Base-by-base conservation (phyloP, 2,113 vertebrate genomes). In the Xyliphius kryptos region DNA sequence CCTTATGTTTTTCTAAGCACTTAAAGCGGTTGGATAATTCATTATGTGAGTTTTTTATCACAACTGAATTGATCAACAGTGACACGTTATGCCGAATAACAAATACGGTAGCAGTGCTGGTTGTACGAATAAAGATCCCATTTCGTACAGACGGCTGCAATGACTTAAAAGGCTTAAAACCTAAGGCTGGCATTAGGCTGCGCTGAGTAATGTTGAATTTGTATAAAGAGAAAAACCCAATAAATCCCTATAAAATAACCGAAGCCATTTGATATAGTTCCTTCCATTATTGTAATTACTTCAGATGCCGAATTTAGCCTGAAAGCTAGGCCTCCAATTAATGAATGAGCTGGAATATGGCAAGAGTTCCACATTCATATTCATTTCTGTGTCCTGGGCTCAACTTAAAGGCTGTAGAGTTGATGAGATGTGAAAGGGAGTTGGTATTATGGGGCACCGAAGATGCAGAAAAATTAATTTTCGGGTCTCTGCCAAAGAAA, bases 261-360 rank as follows among this genome's bases (percentile, higher is more conserved):
- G 36, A 64, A 41, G 43, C 44, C 53, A 59, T 56, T 54, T 53
- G 52, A 67, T 67, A 59, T 40, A 65, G 56, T 68, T 54, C 38
- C 26, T 73, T 68, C 61, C 66, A 68, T 72, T 72, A 68, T 73
- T 73, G 70, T 68, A 73, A 73, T 68, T 73, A 68, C 70, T 68
- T 72, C 26, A 63, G 65, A 67, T 63, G 61, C 56, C 21, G 20
- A 60, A 63, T 10, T 48, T 56, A 71, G 56, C 41, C 65, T 56
- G 44, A 64, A 61, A 26, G 66, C 56, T 8, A 21, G 46, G 36
- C 56, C 14, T n/a, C 17, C 32, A 14, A 36, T 50, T 68, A 68
- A 68, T 64, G 56, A 73, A 68, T 19, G 51, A 59, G 51, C 44
- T 61, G 49, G 55, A 51, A 63, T 38, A 67, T 49, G 56, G 54